Evolutionary conservation across 2,888 invertebrate genomes (phyloP), one percentile per base, ranked within the genome.

Genomic region (Branchinecta sandiegonensis): DNA sequence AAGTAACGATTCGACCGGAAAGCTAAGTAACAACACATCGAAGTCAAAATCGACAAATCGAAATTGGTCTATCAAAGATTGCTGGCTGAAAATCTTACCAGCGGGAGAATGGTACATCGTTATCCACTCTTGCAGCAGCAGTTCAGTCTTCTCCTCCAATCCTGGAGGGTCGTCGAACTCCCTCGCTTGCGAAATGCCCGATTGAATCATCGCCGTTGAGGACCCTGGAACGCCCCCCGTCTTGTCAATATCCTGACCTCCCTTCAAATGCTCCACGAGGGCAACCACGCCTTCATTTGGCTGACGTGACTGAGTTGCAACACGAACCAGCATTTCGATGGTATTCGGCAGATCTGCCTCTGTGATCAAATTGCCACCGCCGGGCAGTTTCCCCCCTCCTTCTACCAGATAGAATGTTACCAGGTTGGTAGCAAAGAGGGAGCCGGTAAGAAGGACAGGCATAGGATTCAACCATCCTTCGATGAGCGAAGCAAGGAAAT

Each of bases 151-250:
- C 76, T 95, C 96, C 74, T 90, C 87, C 65, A 96, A 81, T 37
- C 93, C 94, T 0, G 92, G 92, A 3, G 95, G 95, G 79, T 96
- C 96, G 75, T 90, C 89, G 74, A 88, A 90, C 74, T 93, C 93
- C 70, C 90, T 85, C 48, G 90, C 89, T 82, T 90, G 89, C 73
- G 88, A 83, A 76, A 95, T 90, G 70, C 94, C 94, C 68, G 93
- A 89, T 77, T 94, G 93, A 75, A 95, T 93, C 77, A 94, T 93
- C 46, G 90, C 86, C 6, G 89, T 88, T 2, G 91, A 88, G 23
- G 90, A 90, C 23, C 86, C 83, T 1, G 91, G 88, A 46, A 90
- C 90, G 23, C 86, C 83, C 1, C 88, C 84, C 14, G 87, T 84
- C 71, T 90, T 81, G 74, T 94, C 94, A 3, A 87, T 84, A 74